phyloP scores from a whole-genome alignment of 1,140 invertebrate species.

The Aporrectodea caliginosa region DNA sequence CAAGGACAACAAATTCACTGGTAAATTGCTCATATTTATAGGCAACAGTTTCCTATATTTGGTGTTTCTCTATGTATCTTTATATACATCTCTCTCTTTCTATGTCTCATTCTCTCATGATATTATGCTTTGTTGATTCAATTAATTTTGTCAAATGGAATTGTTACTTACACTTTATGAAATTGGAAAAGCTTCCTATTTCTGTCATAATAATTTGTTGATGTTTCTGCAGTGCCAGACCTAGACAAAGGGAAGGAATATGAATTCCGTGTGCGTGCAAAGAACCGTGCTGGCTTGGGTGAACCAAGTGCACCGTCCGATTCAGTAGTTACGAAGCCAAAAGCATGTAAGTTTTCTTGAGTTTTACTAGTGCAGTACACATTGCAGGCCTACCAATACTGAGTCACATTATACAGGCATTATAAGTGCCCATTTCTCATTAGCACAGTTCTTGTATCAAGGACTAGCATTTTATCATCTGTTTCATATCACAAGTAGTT shows the following conservation, averaged over 20 bases:
- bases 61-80: neutral
- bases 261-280: conserved; percentile 92
- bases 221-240: conserved; percentile 72
- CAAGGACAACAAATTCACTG: conserved; percentile 66
- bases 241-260: conserved; percentile 93
- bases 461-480: neutral
- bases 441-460: neutral
- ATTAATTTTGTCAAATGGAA: neutral
- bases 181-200: neutral
- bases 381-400: too few species aligned
- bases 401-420: too few species aligned
- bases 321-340: conserved; percentile 82
- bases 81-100: neutral
- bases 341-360: conserved; percentile 67
- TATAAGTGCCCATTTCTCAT: neutral
- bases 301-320: conserved; percentile 88
- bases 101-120: neutral
- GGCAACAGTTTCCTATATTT: too few species aligned
- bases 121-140: neutral
- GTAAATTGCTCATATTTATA: too few species aligned
- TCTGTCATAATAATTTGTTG: neutral
- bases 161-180: neutral
- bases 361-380: too few species aligned
- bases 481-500: too few species aligned
- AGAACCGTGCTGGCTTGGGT: conserved; percentile 90